phyloP scores from a whole-genome alignment of 2,797 vertebrate species.

The Eupleurogrammus muticus region DNA sequence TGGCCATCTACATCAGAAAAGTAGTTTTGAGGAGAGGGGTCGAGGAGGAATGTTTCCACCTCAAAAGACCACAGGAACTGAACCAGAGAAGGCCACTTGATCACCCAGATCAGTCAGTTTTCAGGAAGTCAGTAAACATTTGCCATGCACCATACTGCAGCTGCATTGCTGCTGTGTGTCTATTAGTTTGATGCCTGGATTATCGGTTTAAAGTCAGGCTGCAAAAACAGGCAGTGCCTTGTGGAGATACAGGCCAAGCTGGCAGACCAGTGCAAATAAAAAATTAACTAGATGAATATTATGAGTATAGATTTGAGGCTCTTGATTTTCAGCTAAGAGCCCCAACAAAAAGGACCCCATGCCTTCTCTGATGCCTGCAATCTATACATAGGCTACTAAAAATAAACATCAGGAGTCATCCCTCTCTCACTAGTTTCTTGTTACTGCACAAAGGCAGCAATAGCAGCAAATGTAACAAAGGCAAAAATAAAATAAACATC shows the following conservation, averaged over 20 bases:
- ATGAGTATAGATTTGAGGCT: conserved; percentile 48
- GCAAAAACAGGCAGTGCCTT: conserved; percentile 34
- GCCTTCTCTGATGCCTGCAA: conserved; percentile 44
- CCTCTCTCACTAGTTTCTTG: conserved; percentile 64
- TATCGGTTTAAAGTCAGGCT: conserved; percentile 57
- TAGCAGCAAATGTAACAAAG: conserved; percentile 70
- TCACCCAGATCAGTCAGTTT: conserved; percentile 52
- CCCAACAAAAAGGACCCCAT: conserved; percentile 50
- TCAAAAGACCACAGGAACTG: conserved; percentile 63
- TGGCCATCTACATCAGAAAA: conserved; percentile 41
- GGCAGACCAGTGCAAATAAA: conserved; percentile 62
- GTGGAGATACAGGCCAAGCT: conserved; percentile 54
- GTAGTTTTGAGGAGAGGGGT: conserved; percentile 23
- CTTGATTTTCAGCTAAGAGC: conserved; percentile 42
- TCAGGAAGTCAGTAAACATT: conserved; percentile 65
- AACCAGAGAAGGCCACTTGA: conserved; percentile 75
- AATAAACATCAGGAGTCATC: conserved; percentile 46
- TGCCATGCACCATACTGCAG: conserved; percentile 66
- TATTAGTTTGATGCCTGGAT: conserved; percentile 50
- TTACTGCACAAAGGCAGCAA: conserved; percentile 65
- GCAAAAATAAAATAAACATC: conserved; percentile 58
- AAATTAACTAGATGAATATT: conserved; percentile 41
- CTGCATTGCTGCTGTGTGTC: conserved; percentile 35
- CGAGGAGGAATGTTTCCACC: conserved; percentile 28
- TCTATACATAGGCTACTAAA: conserved; percentile 51